Conservation (phyloP, 2,113 vertebrate genomes). For the Condylura cristata region DNA sequence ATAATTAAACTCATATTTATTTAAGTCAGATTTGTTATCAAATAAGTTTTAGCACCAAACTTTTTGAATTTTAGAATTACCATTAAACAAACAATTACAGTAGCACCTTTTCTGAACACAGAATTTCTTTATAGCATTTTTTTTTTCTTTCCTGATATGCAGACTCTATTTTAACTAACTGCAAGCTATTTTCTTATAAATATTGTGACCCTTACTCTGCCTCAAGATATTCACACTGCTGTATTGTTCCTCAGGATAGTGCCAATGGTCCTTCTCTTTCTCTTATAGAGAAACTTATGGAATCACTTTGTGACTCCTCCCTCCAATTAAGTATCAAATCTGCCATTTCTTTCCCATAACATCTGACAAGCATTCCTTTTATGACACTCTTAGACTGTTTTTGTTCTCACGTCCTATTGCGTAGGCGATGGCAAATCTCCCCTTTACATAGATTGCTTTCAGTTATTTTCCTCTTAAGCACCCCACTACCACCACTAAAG, state of each 20-base stretch:
- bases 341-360: not conserved
- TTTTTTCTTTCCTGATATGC: not conserved
- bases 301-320: not conserved
- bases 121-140: not conserved
- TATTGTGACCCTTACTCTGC: not conserved
- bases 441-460: not conserved
- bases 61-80: not conserved
- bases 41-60: not conserved
- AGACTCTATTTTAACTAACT: not conserved
- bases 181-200: not conserved
- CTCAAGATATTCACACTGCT: not conserved
- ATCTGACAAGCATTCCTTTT: not conserved
- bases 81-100: not conserved
- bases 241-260: fast-evolving
- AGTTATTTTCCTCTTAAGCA: not conserved
- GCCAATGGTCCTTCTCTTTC: not conserved
- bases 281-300: too few relatives aligned
- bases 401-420: not conserved
- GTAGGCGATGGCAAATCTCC: not conserved
- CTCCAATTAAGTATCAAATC: not conserved
- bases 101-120: not conserved
- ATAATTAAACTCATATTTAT: not conserved
- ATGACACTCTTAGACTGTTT: not conserved
- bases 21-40: not conserved
- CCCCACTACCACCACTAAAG: not conserved